These are phyloP conservation scores for Poeciliopsis turneri DNA, from an alignment of 2,797 vertebrate genomes.

Conservation along the genomic window DNA sequence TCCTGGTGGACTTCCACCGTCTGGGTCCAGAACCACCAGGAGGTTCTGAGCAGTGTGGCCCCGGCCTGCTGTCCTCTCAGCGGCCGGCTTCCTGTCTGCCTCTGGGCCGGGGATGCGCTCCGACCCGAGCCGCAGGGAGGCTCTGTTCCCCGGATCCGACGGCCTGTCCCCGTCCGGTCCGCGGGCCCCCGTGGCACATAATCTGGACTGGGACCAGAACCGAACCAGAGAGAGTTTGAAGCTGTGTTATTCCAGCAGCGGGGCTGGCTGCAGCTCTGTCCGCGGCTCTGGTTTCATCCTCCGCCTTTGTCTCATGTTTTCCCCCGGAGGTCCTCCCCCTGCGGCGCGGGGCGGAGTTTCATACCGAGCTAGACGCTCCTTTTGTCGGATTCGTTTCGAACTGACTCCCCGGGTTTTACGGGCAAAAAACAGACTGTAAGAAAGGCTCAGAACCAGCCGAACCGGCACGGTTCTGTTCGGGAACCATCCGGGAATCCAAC, in stretches of 20 bases:
- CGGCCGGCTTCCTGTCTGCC: slow-evolving; percentile 7
- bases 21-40: too few relatives aligned
- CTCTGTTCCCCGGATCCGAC: not conserved
- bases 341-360: slow-evolving; percentile 89
- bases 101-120: slow-evolving; percentile 1
- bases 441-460: slow-evolving; percentile 48
- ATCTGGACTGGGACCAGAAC: slow-evolving; percentile 49
- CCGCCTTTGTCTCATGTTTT: slow-evolving; percentile 80
- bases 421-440: slow-evolving; percentile 70
- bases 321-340: slow-evolving; percentile 86
- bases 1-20: not conserved
- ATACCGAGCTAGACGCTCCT: slow-evolving; percentile 87
- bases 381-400: slow-evolving; percentile 85
- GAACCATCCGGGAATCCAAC: slow-evolving; percentile 19
- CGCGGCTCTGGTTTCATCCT: slow-evolving; percentile 74
- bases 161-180: not conserved
- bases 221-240: slow-evolving; percentile 15
- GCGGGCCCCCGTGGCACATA: slow-evolving; percentile 13
- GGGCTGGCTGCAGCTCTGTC: not conserved
- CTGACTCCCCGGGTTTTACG: slow-evolving; percentile 84
- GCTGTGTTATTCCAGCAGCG: slow-evolving; percentile 14
- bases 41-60: too few relatives aligned
- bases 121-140: slow-evolving; percentile 2
- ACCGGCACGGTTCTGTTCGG: slow-evolving; percentile 37
- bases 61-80: slow-evolving; percentile 3